Evolutionary conservation across 2,113 vertebrate species (phyloP), one percentile per base, ranked within the genome.

Genomic region (Cololabis saira): DNA sequence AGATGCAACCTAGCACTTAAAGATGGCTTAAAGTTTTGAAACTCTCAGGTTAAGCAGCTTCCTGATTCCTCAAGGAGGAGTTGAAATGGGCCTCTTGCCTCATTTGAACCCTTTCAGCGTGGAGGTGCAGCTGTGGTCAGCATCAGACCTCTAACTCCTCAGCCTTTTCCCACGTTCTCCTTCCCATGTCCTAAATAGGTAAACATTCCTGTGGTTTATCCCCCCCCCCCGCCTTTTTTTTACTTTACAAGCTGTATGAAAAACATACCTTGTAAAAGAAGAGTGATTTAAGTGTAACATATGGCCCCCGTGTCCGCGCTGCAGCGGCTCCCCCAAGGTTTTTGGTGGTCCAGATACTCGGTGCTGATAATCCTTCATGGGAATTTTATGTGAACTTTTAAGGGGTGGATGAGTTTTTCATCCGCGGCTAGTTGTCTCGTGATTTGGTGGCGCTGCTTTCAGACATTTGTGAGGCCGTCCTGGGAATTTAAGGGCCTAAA

Each of bases 291-390:
- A 78, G 42, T 3, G 27, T 45, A 69, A 69, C 84, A 68, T 53
- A 65, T 78, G 58, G 65, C 44, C 63, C 63, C 74, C 62, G 30
- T 54, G 59, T 78, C 72, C 65, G 69, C 78, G 61, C 57, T 66
- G 61, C 58, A 54, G 33, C 5, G 49, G 30, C 45, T 76, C 80
- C 67, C 66, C 42, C 0, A 62, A 61, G 79, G 52, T 57, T 59
- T 65, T 73, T 67, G 78, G 70, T 54, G 48, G 30, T 70, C 42
- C 50, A 70, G 49, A 61, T 67, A 80, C 75, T 80, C 73, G 49
- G n/a, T 76, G 56, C 54, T 67, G 75, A 84, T 82, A 84, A 76
- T 84, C 74, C 67, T 74, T 85, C 76, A 78, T 81, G 48, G 27
- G 60, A 44, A 62, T 83, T 86, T 87, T 67, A 81, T 64, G 67